phyloP scores from a whole-genome alignment of 2,113 vertebrate genomes.

The Trochalopteron elliotii region DNA sequence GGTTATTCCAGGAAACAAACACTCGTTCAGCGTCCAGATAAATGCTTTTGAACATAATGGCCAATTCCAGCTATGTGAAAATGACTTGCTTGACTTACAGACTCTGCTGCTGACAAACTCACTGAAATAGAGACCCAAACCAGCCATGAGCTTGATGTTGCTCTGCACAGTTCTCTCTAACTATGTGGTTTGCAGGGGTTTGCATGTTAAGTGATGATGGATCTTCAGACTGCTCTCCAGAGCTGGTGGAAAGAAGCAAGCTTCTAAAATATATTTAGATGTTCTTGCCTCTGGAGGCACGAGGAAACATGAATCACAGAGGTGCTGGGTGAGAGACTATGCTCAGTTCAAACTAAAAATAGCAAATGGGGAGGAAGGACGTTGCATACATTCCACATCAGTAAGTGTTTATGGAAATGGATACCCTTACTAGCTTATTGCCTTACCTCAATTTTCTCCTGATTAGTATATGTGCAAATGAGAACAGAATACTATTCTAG shows the following conservation, averaged over 20 bases:
- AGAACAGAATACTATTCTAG: neutral
- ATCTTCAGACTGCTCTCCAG: rapidly evolving
- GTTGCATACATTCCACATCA: neutral
- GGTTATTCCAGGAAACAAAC: conserved; percentile 8
- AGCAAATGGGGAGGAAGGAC: neutral
- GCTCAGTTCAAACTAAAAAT: conserved; percentile 22
- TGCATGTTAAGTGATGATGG: neutral
- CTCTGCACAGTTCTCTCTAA: neutral
- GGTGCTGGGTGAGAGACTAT: neutral
- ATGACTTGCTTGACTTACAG: neutral
- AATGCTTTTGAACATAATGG: neutral
- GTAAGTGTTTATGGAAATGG: neutral
- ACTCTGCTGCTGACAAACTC: neutral
- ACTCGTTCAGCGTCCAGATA: neutral
- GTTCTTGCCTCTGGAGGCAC: neutral
- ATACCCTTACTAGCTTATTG: neutral
- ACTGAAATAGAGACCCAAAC: neutral
- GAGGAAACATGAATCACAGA: neutral
- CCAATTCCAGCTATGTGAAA: neutral
- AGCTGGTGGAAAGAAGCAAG: neutral
- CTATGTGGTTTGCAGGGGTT: neutral
- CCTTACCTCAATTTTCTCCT: neutral
- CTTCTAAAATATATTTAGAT: neutral
- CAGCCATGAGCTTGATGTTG: neutral
- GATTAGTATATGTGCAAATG: neutral